Evolutionary conservation across 2,797 vertebrate species (phyloP).

Genomic region (Strix occidentalis): DNA sequence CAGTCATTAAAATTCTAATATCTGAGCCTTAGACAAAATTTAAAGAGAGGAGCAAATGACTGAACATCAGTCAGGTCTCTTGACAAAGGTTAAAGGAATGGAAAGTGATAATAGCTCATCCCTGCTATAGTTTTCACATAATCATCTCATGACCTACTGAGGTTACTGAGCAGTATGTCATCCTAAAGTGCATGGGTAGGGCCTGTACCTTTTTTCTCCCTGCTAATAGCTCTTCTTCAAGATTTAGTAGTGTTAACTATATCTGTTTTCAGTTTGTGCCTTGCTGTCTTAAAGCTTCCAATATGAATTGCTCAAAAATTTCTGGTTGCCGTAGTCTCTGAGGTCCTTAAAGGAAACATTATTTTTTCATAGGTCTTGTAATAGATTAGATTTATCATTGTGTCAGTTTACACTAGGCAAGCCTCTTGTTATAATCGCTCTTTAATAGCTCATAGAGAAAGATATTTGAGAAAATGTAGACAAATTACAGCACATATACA

Average conservation of each 20-base stretch:
- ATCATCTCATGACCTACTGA: background rate
- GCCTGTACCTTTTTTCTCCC: background rate
- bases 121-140: slow-evolving; percentile 6
- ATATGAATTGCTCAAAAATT: background rate
- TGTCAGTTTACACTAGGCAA: background rate
- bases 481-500: background rate
- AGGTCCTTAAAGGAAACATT: background rate
- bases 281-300: background rate
- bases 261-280: background rate
- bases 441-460: background rate
- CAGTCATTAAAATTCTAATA: slow-evolving; percentile 38
- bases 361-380: background rate
- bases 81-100: slow-evolving; percentile 41
- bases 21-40: background rate
- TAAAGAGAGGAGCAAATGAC: slow-evolving; percentile 32
- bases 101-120: slow-evolving; percentile 49
- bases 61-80: slow-evolving; percentile 14
- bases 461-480: slow-evolving; percentile 4
- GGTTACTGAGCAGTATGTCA: background rate
- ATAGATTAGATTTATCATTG: slow-evolving; percentile 16
- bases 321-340: background rate
- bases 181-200: background rate
- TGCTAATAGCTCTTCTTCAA: background rate
- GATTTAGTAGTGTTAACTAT: background rate
- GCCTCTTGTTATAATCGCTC: background rate